Evolutionary conservation across 1,140 invertebrate genomes (phyloP).

Genomic region (Rhyacophila brunnea): DNA sequence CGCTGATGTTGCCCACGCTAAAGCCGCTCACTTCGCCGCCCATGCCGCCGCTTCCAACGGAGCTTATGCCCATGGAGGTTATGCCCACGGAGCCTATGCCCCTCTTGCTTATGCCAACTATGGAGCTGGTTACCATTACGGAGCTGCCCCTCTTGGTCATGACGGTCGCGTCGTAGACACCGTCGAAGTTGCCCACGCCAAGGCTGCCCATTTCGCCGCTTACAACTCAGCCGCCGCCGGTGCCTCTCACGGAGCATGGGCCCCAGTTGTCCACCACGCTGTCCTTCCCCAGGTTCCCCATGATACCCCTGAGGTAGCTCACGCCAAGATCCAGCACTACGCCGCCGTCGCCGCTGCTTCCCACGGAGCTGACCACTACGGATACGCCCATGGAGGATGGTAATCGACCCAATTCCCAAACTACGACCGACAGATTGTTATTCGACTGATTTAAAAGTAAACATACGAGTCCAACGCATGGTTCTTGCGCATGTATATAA

Average conservation of each 20-base stretch:
- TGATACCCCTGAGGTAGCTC: conserved; percentile 53
- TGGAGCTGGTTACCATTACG: conserved; percentile 36
- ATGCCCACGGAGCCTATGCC: conserved; percentile 3
- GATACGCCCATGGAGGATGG: conserved; percentile 42
- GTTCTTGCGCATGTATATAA: too few relatives aligned
- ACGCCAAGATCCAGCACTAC: conserved; percentile 49
- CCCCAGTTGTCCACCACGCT: background rate
- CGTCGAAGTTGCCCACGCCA: conserved; percentile 49
- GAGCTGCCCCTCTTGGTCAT: conserved; percentile 40
- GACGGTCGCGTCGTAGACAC: conserved; percentile 48
- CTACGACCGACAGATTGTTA: too few relatives aligned
- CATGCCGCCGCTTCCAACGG: conserved; percentile 35
- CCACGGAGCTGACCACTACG: conserved; percentile 11
- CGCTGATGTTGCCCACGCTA: conserved; percentile 52
- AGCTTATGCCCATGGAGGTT: conserved; percentile 33
- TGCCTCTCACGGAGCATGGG: conserved; percentile 36
- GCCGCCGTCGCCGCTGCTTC: conserved; percentile 22
- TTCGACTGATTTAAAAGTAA: too few relatives aligned
- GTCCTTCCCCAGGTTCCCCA: conserved; percentile 23
- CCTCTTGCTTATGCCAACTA: background rate
- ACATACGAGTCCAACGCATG: too few relatives aligned
- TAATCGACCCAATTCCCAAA: too few relatives aligned
- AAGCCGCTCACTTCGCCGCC: conserved; percentile 45
- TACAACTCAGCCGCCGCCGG: conserved; percentile 3
- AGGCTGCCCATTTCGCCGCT: conserved; percentile 50